Conservation (phyloP, 2,888 invertebrate genomes). For the Eugnorisma glareosa region DNA sequence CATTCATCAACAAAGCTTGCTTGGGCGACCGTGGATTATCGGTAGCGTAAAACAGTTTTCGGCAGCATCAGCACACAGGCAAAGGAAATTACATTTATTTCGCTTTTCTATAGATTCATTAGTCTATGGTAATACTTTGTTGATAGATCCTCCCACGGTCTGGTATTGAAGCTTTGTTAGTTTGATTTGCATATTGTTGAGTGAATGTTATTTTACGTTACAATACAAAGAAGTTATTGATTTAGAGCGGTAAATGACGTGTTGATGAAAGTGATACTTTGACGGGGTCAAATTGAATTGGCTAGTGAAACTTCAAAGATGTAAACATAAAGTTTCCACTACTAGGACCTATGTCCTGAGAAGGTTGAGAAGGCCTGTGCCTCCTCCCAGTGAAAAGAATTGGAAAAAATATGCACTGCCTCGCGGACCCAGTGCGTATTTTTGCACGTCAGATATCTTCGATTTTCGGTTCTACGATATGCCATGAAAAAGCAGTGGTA, state of each 20-base stretch:
- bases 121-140: conserved; percentile 32
- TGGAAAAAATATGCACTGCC: too few relatives aligned
- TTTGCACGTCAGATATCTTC: too few relatives aligned
- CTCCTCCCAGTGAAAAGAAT: too few relatives aligned
- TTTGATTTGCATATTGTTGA: conserved; percentile 54
- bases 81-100: not conserved
- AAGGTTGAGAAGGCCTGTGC: too few relatives aligned
- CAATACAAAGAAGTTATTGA: conserved; percentile 27
- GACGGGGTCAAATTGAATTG: not conserved
- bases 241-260: conserved; percentile 13
- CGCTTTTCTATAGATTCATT: not conserved
- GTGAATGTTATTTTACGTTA: conserved; percentile 31
- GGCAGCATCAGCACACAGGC: not conserved
- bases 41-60: too few relatives aligned
- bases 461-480: too few relatives aligned
- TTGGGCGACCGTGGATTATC: too few relatives aligned
- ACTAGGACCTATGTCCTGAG: too few relatives aligned
- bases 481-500: too few relatives aligned
- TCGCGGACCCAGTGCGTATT: too few relatives aligned
- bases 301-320: not conserved
- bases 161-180: conserved; percentile 43
- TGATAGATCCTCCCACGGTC: conserved; percentile 59
- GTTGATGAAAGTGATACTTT: conserved; percentile 15
- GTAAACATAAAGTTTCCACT: too few relatives aligned
- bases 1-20: too few relatives aligned